Evolutionary conservation across 2,113 vertebrate genomes (phyloP), one percentile per base, ranked within the genome.

Genomic region (Pomatostomus ruficeps): DNA sequence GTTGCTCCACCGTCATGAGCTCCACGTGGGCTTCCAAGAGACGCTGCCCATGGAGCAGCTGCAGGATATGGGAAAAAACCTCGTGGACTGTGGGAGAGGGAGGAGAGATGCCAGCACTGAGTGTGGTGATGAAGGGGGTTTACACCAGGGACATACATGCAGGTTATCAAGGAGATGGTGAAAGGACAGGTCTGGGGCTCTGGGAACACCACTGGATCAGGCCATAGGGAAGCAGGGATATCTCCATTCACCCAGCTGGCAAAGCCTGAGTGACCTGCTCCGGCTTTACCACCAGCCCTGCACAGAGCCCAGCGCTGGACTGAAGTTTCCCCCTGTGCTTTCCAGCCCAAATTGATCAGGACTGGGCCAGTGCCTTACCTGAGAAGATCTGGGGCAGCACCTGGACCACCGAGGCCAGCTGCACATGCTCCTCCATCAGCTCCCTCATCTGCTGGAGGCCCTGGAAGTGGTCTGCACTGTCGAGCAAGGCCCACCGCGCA

Each of bases 21-120:
- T 95, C 98, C 14, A 96, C 97, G 1, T 99, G 99, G 42, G 99
- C 99, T 92, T 99, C 99, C 90, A 99, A 96, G 63, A 99, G 98
- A 14, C 74, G 97, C 31, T 98, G 98, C 40, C 97, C 97, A 55
- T 96, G 98, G 91, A 99, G 98, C 94, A 99, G 97, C 49, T 96
- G 96, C 93, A 98, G 98, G 1, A 98, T 98, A 96, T 99, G 98
- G 85, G 97, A 85, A 82, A 99, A 98, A 88, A 98, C 96, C 85
- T 98, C 97, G 0, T 98, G 98, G 67, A 99, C 99, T 99, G 96
- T 38, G 22, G 21, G 59, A 74, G 71, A 91, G 81, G 59, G 55
- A 97, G 55, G 14, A 97, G 66, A 82, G 80, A 88, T 20, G 59
- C 21, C 31, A 28, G 38, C 58, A 63, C 7, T 91, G 71, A 93